Evolutionary conservation across 53 echinoderm and acorn worm genomes (phyloP).

Genomic region (Zoroaster sp.): DNA sequence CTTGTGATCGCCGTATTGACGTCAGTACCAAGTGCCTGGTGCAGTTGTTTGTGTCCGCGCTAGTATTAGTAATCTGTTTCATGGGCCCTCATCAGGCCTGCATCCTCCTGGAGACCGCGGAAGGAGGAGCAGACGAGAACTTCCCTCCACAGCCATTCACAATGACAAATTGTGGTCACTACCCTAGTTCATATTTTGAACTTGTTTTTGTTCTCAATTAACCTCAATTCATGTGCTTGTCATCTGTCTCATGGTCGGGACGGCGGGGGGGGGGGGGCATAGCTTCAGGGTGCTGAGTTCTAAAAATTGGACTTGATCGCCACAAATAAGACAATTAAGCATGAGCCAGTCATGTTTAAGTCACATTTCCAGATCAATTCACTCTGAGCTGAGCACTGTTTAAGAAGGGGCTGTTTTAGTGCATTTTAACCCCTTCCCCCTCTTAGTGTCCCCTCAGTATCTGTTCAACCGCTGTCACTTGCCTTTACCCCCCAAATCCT

Average conservation of each 20-base stretch:
- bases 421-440: neutral
- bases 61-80: neutral
- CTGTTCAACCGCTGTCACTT: neutral
- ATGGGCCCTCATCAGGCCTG: neutral
- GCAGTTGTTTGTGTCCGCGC: neutral
- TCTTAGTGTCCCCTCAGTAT: neutral
- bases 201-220: neutral
- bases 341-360: neutral
- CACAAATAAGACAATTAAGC: neutral
- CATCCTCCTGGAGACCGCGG: neutral
- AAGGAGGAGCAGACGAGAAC: neutral
- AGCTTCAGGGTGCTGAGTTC: neutral
- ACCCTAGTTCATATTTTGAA: neutral
- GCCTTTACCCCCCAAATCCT: constrained; percentile 1
- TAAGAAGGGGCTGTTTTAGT: neutral
- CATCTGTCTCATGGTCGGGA: neutral
- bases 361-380: neutral
- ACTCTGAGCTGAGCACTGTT: no score
- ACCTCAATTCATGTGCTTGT: neutral
- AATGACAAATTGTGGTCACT: neutral
- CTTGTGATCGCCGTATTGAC: constrained; percentile 15
- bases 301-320: neutral
- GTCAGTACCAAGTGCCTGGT: neutral
- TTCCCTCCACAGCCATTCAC: constrained; percentile 1
- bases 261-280: neutral